Base-by-base conservation (phyloP, 2,113 vertebrate species). In the Perca schrenkii region DNA sequence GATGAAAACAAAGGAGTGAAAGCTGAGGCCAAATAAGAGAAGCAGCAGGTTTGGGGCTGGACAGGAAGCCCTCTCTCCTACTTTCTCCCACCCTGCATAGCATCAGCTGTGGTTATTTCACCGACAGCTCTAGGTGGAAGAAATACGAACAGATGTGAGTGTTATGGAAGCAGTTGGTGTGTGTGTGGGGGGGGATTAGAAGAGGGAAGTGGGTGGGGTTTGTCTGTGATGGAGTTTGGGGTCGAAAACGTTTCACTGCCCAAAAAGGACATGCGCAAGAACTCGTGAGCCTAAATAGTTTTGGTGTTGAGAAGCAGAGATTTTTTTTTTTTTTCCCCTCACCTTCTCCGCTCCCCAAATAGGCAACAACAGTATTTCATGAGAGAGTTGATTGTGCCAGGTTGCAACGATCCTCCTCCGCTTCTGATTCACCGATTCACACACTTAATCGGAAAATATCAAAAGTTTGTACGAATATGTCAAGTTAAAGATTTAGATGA, bases 251-350 rank as follows among this genome's bases (percentile, higher is more conserved):
- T 91, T 94, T 88, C 85, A 90, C 82, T 87, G 88, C 95, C 95
- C 85, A 94, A 96, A 95, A 96, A 95, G 95, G 95, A 87, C 81
- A 92, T 88, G 77, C 8, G 50, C 54, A 67, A 66, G 86, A 91
- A 76, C 79, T 60, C 66, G 54, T 14, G 54, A 87, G 86, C 62
- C 28, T 40, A 75, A 92, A 93, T 85, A 85, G 86, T 93, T 93
- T 72, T 77, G 69, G 65, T 77, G 82, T 84, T 86, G 83, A 91
- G 86, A 79, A 80, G 73, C 47, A 76, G 47, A 58, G 28, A n/a
- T n/a, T 28, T 28, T 28, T 28, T 68, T 62, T 67, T 49, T 70
- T 52, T 4, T 64, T 4, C 2, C 8, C 25, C 25, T 36, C 12
- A n/a, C 47, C 11, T 46, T 36, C 67, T 53, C 8, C 49, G 50